A percentile compares a stretch with the other conserved stretches of the same genome.
Conservation (phyloP, 1,140 invertebrate genomes). For the Drosophila bocki region DNA sequence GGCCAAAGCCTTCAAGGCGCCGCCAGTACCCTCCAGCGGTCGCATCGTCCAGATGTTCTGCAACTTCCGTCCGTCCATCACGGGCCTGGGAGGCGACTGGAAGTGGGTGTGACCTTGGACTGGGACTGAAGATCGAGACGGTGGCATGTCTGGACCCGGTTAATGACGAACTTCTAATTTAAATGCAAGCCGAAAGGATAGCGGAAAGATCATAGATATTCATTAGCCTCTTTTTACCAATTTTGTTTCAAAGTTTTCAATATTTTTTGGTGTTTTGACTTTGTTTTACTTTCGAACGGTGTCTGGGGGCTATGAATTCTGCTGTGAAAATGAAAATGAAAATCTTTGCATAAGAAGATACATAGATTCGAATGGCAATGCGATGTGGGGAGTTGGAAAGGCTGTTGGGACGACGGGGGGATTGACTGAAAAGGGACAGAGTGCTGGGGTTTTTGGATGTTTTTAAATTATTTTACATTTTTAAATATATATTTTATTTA, state of each 20-base stretch:
- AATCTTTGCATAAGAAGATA: not conserved
- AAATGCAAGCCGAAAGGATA: not conserved
- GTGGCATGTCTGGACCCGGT: not conserved
- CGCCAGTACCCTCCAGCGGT: constrained; percentile 53
- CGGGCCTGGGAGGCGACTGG: not conserved
- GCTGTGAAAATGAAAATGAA: constrained; percentile 34
- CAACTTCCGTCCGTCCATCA: constrained; percentile 6
- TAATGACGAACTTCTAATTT: constrained; percentile 23
- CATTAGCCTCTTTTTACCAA: not conserved
- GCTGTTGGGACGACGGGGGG: too few relatives aligned
- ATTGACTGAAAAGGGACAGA: too few relatives aligned
- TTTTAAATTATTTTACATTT: too few relatives aligned
- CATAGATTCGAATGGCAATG: not conserved
- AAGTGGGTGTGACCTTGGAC: not conserved
- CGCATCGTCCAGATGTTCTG: constrained; percentile 56
- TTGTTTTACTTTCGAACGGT: constrained; percentile 1
- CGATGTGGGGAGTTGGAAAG: not conserved
- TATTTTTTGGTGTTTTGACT: constrained; percentile 3
- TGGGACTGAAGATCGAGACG: not conserved
- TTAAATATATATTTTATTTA: too few relatives aligned
- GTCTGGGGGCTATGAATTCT: constrained; percentile 16
- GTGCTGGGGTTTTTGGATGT: too few relatives aligned
- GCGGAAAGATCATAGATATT: not conserved
- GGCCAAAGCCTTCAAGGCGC: constrained; percentile 60
- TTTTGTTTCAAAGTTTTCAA: constrained; percentile 9